Evolutionary conservation across 2,888 invertebrate genomes (phyloP), one percentile per base, ranked within the genome.

Genomic region (Acanthopleura granulata): DNA sequence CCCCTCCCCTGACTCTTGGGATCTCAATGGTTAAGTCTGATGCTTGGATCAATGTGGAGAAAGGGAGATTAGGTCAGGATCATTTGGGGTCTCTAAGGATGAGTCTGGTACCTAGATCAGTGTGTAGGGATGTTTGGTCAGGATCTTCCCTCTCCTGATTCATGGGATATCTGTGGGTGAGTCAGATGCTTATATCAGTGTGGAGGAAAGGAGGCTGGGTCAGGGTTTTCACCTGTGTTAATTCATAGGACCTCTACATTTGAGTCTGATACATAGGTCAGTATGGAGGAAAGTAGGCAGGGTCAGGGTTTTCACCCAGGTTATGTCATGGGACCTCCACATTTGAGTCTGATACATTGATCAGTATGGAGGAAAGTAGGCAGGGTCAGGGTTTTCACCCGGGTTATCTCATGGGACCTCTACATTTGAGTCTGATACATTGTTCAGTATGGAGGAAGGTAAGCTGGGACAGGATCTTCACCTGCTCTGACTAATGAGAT

Each of bases 91-190:
- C n/a, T n/a, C n/a, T n/a, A n/a, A n/a, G n/a, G n/a, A n/a, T n/a
- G n/a, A n/a, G n/a, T n/a, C n/a, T n/a, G n/a, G n/a, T n/a, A n/a
- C n/a, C n/a, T n/a, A n/a, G n/a, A n/a, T n/a, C n/a, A n/a, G n/a
- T n/a, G n/a, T n/a, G 0, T 92, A 95, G 40, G 96, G 96, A 1
- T 97, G 97, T 49, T 97, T 95, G 91, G 95, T 97, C 15, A 91
- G 97, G 72, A 96, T 97, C 84, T 97, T 97, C 97, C 97, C 27
- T 94, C 96, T 29, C 93, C 94, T 78, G 96, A 96, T 90, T 95
- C 95, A 27, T 97, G 97, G 96, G 89, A 90, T 62, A 83, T 88
- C 11, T 91, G 91, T 82, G 86, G 88, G 89, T 89, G n/a, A n/a
- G n/a, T n/a, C n/a, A n/a, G n/a, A n/a, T n/a, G n/a, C n/a, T n/a